Percentiles rank a stretch among this genome's conserved stretches.
Conservation (phyloP, 64 coral and sea anemone species). For the Actinia equina region DNA sequence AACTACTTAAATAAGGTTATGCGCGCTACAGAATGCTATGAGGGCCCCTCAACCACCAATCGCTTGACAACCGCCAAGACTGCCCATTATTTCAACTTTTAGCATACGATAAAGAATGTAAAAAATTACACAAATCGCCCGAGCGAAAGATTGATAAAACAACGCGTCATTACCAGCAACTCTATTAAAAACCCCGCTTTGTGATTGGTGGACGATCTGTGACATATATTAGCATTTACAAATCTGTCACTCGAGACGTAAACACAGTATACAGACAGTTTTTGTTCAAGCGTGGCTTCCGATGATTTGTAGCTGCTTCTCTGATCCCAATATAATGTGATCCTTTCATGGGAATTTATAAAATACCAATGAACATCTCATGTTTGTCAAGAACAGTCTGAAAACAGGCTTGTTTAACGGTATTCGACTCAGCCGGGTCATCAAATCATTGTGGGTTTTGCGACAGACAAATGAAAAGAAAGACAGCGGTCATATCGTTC, state of each 20-base stretch:
- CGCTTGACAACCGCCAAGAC: background rate
- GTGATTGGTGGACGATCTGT: slow-evolving; percentile 61
- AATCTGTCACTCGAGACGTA: slow-evolving; percentile 26
- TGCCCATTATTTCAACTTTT: background rate
- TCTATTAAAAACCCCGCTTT: slow-evolving; percentile 55
- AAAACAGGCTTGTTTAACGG: too few relatives aligned
- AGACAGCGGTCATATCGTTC: too few relatives aligned
- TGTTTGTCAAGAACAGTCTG: background rate
- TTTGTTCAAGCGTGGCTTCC: background rate
- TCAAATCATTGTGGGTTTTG: background rate
- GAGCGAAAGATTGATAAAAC: slow-evolving; percentile 43
- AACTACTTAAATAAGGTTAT: background rate
- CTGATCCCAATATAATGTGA: background rate
- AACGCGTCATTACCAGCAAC: slow-evolving; percentile 82
- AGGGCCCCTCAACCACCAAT: background rate
- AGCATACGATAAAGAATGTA: slow-evolving; percentile 37
- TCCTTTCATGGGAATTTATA: background rate
- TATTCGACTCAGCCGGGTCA: too few relatives aligned
- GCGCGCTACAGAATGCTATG: background rate
- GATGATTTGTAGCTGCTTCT: slow-evolving; percentile 1
- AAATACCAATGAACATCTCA: background rate
- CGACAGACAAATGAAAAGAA: background rate
- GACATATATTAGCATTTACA: slow-evolving; percentile 43
- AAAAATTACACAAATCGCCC: slow-evolving; percentile 46
- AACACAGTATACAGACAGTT: slow-evolving; percentile 23